These are phyloP conservation scores for Rambutsinella grinnellia DNA, from an alignment of 2,888 invertebrate species.

Conservation along the genomic window DNA sequence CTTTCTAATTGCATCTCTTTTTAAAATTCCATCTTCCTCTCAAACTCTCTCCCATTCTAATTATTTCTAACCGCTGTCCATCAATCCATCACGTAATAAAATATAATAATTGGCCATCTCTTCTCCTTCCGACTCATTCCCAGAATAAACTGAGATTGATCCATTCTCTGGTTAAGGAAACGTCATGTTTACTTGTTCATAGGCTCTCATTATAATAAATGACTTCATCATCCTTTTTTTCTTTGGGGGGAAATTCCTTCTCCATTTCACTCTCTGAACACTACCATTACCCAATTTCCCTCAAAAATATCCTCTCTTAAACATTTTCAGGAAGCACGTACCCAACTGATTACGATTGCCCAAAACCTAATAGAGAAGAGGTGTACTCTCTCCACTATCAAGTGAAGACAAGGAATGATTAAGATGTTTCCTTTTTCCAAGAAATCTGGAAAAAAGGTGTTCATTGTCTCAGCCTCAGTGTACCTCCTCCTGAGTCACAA, in stretches of 20 bases:
- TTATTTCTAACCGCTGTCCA: constrained; percentile 49
- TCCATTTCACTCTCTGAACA: no score
- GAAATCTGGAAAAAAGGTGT: constrained; percentile 53
- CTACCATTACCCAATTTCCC: no score
- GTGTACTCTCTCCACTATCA: no score
- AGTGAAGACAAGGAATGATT: constrained; percentile 43
- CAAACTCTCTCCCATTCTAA: constrained; percentile 37
- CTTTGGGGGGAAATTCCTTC: no score
- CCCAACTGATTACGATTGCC: constrained; percentile 44
- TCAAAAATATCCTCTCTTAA: no score
- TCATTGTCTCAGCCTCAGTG: constrained; percentile 50
- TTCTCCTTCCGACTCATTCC: background rate
- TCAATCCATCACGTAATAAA: constrained; percentile 42
- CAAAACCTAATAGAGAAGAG: no score
- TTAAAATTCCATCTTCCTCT: no score
- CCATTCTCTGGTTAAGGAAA: constrained; percentile 15
- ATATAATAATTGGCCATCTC: constrained; percentile 32
- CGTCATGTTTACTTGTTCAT: no score
- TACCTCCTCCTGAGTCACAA: no score
- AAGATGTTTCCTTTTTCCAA: constrained; percentile 42
- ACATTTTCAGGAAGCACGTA: no score
- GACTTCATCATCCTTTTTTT: no score
- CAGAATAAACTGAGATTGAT: background rate
- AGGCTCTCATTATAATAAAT: no score
- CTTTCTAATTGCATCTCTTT: background rate